Conservation (phyloP, 2,888 invertebrate species). For the Euclidia mi region DNA sequence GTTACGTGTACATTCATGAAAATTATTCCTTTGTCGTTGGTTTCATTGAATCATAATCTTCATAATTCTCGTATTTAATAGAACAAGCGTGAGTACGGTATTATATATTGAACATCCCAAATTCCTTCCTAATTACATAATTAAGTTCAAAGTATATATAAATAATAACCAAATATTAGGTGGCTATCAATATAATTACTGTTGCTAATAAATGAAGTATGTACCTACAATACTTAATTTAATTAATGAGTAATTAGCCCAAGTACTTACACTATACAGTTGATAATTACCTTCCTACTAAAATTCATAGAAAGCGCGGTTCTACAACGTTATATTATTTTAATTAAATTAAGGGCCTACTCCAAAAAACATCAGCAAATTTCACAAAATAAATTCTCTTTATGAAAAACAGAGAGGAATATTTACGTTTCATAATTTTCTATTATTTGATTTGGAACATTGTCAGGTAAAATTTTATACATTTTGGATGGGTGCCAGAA, state of each 20-base stretch:
- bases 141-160: no score
- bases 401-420: background rate
- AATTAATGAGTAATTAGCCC: background rate
- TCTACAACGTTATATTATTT: background rate
- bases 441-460: slow-evolving; percentile 28
- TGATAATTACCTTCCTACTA: background rate
- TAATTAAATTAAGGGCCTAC: background rate
- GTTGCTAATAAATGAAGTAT: background rate
- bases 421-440: slow-evolving; percentile 4
- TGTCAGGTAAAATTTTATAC: slow-evolving; percentile 34
- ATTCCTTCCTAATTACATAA: no score
- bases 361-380: background rate
- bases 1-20: no score
- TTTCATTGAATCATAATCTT: no score
- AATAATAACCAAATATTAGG: no score
- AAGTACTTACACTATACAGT: background rate
- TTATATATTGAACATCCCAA: no score
- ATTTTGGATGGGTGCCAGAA: slow-evolving; percentile 32
- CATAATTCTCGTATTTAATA: no score
- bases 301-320: background rate
- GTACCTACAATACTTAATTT: background rate
- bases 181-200: background rate
- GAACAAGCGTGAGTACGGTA: no score
- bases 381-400: background rate
- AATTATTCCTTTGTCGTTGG: no score